Base-by-base conservation (phyloP, 1,140 invertebrate species). In the Euglossa dilemma region DNA sequence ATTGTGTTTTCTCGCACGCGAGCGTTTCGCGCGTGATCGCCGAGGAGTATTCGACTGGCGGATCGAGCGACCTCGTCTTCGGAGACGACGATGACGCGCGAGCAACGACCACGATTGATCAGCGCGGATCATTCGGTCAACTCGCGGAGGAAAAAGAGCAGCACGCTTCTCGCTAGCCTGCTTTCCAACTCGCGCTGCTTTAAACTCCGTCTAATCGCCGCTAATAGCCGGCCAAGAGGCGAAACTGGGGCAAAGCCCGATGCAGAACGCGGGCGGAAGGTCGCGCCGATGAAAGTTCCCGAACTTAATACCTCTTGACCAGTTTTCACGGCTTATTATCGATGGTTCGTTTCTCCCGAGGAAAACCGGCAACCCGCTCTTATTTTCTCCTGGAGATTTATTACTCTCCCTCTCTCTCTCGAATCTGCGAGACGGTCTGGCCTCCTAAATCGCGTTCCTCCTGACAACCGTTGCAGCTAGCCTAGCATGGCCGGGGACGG, bases 261-360 rank as follows among this genome's bases (percentile, higher is more conserved):
- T n/a, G 45, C 12, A 25, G 57, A 57, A 5, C n/a, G 36, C 16
- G 18, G n/a, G 7, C 12, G 28, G 18, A 52, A 66, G 67, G 63
- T 70, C 66, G 80, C n/a, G 12, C 18, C 56, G 66, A 75, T 73
- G 69, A 83, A 78, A 83, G 47, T 83, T 70, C 61, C 52, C 18
- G 28, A 56, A 71, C 74, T 72, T 77, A 84, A 78, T 79, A 28
- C 28, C 75, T 70, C 75, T 64, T 79, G 74, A 79, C 75, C 66
- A 83, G 50, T 83, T 79, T 79, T 72, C 74, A 50, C 47, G 50
- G 75, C 25, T 78, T 50, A 78, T 83, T 83, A 83, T 70, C 18
- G 81, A 78, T 56, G 73, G 18, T 12, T 70, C 64, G 80, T 82
- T 82, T 69, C 73, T 73, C 20, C 14, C 7, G 50, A 47, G 23